These are phyloP conservation scores for Sardina pilchardus DNA, from an alignment of 2,113 vertebrate genomes.

Conservation along the genomic window DNA sequence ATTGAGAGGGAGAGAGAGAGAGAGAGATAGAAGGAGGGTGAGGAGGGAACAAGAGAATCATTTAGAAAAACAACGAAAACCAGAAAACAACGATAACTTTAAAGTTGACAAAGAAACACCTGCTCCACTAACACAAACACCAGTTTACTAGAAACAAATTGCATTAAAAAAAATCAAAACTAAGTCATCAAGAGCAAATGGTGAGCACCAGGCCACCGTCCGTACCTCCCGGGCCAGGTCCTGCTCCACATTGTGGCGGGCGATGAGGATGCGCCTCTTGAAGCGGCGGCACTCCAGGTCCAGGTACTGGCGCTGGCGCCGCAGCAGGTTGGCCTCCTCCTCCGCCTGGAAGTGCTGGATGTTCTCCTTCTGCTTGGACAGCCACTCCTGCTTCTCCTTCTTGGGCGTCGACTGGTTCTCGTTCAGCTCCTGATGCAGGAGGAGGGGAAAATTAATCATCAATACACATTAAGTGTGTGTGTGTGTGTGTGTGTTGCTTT, in stretches of 20 bases:
- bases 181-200: too few species aligned
- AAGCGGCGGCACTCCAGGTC: slow-evolving; percentile 96
- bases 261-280: slow-evolving; percentile 92
- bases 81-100: too few species aligned
- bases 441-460: neutral
- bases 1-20: slow-evolving; percentile 26
- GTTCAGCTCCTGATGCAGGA: slow-evolving; percentile 83
- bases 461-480: too few species aligned
- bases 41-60: neutral
- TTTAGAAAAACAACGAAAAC: neutral
- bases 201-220: neutral
- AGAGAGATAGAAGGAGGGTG: neutral
- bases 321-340: slow-evolving; percentile 93
- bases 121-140: too few species aligned
- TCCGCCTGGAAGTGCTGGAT: slow-evolving; percentile 98
- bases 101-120: too few species aligned
- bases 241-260: slow-evolving; percentile 94
- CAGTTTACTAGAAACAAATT: too few species aligned
- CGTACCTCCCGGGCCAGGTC: slow-evolving; percentile 91
- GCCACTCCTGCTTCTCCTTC: slow-evolving; percentile 99
- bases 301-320: slow-evolving; percentile 92
- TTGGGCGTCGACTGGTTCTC: slow-evolving; percentile 99
- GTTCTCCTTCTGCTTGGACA: slow-evolving; percentile 98
- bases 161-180: too few species aligned
- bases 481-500: too few species aligned